phyloP scores from a whole-genome alignment of 2,113 vertebrate genomes.

The Megatriorchis doriae region DNA sequence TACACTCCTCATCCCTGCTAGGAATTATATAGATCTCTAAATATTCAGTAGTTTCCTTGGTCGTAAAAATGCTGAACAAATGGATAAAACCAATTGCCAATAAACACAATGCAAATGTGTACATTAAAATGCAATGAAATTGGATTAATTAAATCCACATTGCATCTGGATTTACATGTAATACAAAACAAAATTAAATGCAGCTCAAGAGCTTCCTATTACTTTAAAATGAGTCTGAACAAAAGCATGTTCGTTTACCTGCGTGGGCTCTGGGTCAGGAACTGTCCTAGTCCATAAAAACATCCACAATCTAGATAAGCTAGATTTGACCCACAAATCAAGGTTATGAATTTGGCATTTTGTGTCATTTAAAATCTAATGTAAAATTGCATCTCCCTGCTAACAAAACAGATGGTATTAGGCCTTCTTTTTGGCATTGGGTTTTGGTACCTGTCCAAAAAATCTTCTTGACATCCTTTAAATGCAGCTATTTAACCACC shows the following conservation, averaged over 20 bases:
- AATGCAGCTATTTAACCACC: conserved; percentile 69
- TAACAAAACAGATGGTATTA: conserved; percentile 66
- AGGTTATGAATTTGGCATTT: conserved; percentile 8
- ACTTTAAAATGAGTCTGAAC: background rate
- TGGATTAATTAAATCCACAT: conserved; percentile 55
- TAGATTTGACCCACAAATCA: conserved; percentile 13
- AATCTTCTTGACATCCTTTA: conserved; percentile 70
- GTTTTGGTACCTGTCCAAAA: conserved; percentile 71
- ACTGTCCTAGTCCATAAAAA: background rate
- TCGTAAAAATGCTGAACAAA: conserved; percentile 49
- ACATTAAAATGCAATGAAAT: conserved; percentile 55
- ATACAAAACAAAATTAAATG: conserved; percentile 6
- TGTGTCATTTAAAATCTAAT: background rate
- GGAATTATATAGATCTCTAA: background rate
- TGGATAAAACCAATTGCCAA: conserved; percentile 40
- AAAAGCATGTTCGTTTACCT: background rate
- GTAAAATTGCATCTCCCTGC: conserved; percentile 12
- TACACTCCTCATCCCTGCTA: background rate
- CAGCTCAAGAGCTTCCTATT: background rate
- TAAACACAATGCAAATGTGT: conserved; percentile 56
- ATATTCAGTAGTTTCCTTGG: conserved; percentile 16
- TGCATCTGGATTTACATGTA: conserved; percentile 47
- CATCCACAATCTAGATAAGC: background rate
- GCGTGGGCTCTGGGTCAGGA: background rate
- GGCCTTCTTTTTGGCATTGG: conserved; percentile 62